Evolutionary conservation across 2,888 invertebrate genomes (phyloP).

Genomic region (Hololepta plana): DNA sequence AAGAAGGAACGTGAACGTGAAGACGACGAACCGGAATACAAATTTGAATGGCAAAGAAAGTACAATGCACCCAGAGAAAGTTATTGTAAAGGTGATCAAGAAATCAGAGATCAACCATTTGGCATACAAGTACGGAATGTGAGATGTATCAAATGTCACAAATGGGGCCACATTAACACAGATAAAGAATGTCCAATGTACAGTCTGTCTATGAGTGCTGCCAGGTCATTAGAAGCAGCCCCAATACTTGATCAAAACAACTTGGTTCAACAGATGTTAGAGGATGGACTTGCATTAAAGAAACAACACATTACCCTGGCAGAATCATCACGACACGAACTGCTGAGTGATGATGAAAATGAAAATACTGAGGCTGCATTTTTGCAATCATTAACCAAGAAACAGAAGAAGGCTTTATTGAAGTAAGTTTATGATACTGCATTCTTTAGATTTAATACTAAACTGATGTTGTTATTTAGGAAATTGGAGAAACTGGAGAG

Average conservation of each 20-base stretch:
- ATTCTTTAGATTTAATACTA: conserved; percentile 4
- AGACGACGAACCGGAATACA: conserved; percentile 90
- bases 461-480: conserved; percentile 24
- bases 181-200: conserved; percentile 94
- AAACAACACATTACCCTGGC: conserved; percentile 40
- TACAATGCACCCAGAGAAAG: conserved; percentile 98
- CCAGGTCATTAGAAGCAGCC: conserved; percentile 49
- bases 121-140: conserved; percentile 96
- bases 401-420: conserved; percentile 81
- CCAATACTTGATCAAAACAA: conserved; percentile 51
- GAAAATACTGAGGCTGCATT: conserved; percentile 57
- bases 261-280: conserved; percentile 78
- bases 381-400: conserved; percentile 64
- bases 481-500: conserved; percentile 51
- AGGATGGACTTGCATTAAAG: conserved; percentile 80
- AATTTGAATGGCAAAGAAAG: conserved; percentile 99
- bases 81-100: conserved; percentile 93
- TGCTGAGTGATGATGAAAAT: conserved; percentile 32
- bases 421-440: conserved; percentile 53
- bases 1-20: conserved; percentile 82
- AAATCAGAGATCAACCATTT: conserved; percentile 96
- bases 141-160: conserved; percentile 95
- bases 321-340: conserved; percentile 36
- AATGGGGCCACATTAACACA: conserved; percentile 98
- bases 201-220: conserved; percentile 66